Evolutionary conservation across 37 sponge, comb jelly and placozoan species (phyloP), one percentile per base, ranked within the genome.

Genomic region (Haliclona indistincta): DNA sequence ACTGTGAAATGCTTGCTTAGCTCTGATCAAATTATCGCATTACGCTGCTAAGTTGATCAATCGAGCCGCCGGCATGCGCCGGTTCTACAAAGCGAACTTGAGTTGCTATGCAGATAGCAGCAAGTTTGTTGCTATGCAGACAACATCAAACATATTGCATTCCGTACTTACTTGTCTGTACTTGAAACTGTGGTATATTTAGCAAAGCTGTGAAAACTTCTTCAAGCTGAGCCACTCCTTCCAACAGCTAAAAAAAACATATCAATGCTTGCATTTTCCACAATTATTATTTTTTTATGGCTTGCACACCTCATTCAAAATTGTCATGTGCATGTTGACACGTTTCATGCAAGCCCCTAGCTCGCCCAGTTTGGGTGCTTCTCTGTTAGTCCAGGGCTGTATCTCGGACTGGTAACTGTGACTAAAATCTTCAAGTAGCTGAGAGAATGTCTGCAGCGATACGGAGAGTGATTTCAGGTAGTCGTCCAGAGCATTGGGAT

Each of bases 331-430:
- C 8, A 20, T 55, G 62, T 73, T 34, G 25, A 74, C 41, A 26
- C 83, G 73, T 53, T 68, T 84, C 29, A 30, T 51, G 13, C 43
- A 25, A 0, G 63, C 52, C 30, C 84, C 84, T 3, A 84, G 42
- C 11, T 47, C 3, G 13, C 44, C 11, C 37, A 80, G 49, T 10
- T 28, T 36, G 7, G 80, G 76, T 36, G 63, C 4, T 7, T 74
- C 45, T 42, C 60, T 67, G 70, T 45, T 74, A 26, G 69, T 74
- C 88, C 88, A 87, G 0, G 81, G 88, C 28, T 54, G 64, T 2
- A 87, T 56, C 58, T 87, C 88, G 17, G 38, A 43, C 65, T 87
- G 58, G 43, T 87, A 87, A 43, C 38, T 37, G 36, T 70, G 67
- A 22, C 71, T 67, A 72, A 87, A 87, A 54, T 69, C 76, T 44